A percentile compares a stretch with the other conserved stretches of the same genome.
These are phyloP conservation scores for Tetramorium simillimum DNA, from an alignment of 1,140 invertebrate species.

Conservation along the genomic window DNA sequence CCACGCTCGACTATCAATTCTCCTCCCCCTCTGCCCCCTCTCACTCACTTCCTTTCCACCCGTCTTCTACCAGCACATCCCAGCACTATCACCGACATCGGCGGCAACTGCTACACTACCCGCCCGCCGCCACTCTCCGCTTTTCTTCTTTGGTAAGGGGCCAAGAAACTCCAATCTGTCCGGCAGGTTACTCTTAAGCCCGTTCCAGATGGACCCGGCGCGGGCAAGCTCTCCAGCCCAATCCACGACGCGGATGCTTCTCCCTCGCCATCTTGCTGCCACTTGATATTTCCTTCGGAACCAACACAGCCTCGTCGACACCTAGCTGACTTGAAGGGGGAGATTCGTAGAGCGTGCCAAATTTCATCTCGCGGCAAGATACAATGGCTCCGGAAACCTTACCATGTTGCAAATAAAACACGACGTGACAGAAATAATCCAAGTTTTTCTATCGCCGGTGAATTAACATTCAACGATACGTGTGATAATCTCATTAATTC, in stretches of 20 bases:
- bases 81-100: conserved; percentile 56
- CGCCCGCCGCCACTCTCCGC: conserved; percentile 60
- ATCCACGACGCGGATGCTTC: conserved; percentile 65
- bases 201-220: conserved; percentile 80
- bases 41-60: conserved; percentile 8
- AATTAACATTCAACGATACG: conserved; percentile 3
- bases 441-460: neutral
- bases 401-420: conserved; percentile 45
- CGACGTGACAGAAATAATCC: conserved; percentile 24
- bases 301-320: conserved; percentile 65
- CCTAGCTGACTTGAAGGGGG: conserved; percentile 21
- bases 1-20: conserved; percentile 23
- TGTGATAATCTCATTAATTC: neutral
- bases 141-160: conserved; percentile 81
- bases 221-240: conserved; percentile 58
- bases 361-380: conserved; percentile 51
- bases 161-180: conserved; percentile 83
- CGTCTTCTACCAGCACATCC: conserved; percentile 58
- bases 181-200: conserved; percentile 77
- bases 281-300: conserved; percentile 72
- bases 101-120: conserved; percentile 66
- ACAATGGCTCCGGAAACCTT: conserved; percentile 37
- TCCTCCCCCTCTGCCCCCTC: neutral
- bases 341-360: conserved; percentile 57
- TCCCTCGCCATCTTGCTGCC: conserved; percentile 69